Evolutionary conservation across 2,797 vertebrate species (phyloP), one percentile per base, ranked within the genome.

Genomic region (Cyprinella venusta): DNA sequence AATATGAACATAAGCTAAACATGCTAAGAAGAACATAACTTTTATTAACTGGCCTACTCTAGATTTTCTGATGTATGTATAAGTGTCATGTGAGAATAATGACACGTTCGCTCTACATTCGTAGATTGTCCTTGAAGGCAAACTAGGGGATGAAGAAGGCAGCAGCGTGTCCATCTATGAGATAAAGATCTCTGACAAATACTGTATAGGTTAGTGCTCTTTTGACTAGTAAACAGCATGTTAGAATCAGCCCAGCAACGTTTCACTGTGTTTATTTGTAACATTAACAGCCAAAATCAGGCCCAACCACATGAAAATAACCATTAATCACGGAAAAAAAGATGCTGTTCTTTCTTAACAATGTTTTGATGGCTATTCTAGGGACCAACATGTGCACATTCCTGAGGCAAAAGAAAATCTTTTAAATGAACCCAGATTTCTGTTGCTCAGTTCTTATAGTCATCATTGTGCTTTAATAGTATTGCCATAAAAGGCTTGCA

Each of bases 81-180:
- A 76, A 2, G 26, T 69, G 0, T 56, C 24, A 45, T 21, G 33
- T 50, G 21, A 65, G 5, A 13, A 0, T 36, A 61, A 30, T 76
- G 24, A 30, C 19, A 16, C 3, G 8, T 63, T 70, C 13, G 6
- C n/a, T 76, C 24, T 86, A 86, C 75, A 72, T 88, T 40, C 85
- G 88, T 86, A 99, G 97, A 92, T 98, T 79, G 91, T 98, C 84
- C 87, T 99, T 56, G 96, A 97, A 92, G 97, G 95, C 76, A 90
- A 93, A 89, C 90, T 96, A 13, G 95, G 95, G 84, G 88, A 72
- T 86, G 93, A 88, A 54, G 83, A 89, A 74, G 94, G 88, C 18
- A 92, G 94, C 92, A 97, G 97, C 82, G 94, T 98, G 89, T 96
- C 97, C 85, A 85, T 99, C 85, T 97, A 96, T 93, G 96, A 98